Evolutionary conservation across 1,140 invertebrate species (phyloP).

Genomic region (Dolichoris vasculosae): DNA sequence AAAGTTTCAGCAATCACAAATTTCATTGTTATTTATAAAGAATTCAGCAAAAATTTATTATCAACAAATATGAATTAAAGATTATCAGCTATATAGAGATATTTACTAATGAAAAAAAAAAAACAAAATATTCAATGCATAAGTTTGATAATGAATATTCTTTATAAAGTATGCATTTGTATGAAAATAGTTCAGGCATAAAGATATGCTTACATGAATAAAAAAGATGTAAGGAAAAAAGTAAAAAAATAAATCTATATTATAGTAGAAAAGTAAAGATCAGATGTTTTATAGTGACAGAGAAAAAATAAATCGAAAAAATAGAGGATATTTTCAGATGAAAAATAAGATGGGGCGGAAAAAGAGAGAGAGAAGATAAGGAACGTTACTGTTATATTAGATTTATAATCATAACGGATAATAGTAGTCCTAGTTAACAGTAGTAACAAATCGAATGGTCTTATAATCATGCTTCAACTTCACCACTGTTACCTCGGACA

Average conservation of each 20-base stretch:
- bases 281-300: background rate
- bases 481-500: constrained; percentile 57
- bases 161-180: background rate
- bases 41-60: no score
- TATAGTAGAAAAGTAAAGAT: no score
- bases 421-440: constrained; percentile 62
- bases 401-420: constrained; percentile 76
- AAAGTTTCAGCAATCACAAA: no score
- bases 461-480: constrained; percentile 74
- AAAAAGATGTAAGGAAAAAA: no score
- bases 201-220: no score
- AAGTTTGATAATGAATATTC: no score
- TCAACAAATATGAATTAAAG: no score
- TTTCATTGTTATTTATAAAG: no score
- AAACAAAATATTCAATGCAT: no score
- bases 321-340: background rate
- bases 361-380: constrained; percentile 58
- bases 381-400: constrained; percentile 75
- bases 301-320: background rate
- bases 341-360: constrained; percentile 44
- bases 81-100: no score
- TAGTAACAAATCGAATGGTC: constrained; percentile 73
- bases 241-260: no score
- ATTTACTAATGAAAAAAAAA: no score
- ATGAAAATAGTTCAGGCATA: background rate